Evolutionary conservation across 2,797 vertebrate species (phyloP).

Genomic region (Aeoliscus strigatus): DNA sequence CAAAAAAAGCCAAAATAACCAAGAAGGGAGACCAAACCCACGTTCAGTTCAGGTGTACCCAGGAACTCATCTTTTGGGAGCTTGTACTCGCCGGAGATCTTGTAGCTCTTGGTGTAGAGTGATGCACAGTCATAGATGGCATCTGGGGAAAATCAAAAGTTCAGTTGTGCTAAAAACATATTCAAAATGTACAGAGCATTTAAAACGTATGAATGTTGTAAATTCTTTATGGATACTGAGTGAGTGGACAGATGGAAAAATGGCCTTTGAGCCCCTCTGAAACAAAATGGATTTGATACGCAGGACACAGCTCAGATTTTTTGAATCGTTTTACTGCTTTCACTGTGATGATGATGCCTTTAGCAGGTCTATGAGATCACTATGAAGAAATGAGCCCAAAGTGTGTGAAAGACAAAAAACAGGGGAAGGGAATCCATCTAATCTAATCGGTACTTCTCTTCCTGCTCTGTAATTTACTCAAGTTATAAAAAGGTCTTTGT

Average conservation of each 20-base stretch:
- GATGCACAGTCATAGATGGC: constrained; percentile 95
- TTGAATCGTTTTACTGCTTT: constrained; percentile 8
- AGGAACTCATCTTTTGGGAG: constrained; percentile 93
- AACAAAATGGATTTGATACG: constrained; percentile 8
- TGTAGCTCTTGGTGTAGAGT: constrained; percentile 89
- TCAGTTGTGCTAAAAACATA: constrained; percentile 42
- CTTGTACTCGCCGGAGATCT: constrained; percentile 92
- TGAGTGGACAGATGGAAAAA: constrained; percentile 35
- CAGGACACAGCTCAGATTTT: constrained; percentile 9
- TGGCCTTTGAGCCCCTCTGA: constrained; percentile 15
- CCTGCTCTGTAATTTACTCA: constrained; percentile 46
- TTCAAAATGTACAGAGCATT: constrained; percentile 18
- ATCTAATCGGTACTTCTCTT: constrained; percentile 56
- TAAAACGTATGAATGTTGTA: constrained; percentile 23
- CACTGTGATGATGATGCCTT: constrained; percentile 27
- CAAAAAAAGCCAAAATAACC: too few relatives aligned
- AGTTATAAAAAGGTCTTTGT: constrained; percentile 47
- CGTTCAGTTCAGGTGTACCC: constrained; percentile 87
- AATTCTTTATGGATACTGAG: constrained; percentile 34
- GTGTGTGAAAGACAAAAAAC: constrained; percentile 13
- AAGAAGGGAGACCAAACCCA: constrained; percentile 62
- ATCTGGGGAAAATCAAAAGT: constrained; percentile 73
- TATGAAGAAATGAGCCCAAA: constrained; percentile 15
- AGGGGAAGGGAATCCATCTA: constrained; percentile 30
- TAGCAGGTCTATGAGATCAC: constrained; percentile 25